A percentile compares a stretch with the other conserved stretches of the same genome.
Evolutionary conservation across 1,140 invertebrate species (phyloP).

Genomic region (Trinorchestia longiramus): DNA sequence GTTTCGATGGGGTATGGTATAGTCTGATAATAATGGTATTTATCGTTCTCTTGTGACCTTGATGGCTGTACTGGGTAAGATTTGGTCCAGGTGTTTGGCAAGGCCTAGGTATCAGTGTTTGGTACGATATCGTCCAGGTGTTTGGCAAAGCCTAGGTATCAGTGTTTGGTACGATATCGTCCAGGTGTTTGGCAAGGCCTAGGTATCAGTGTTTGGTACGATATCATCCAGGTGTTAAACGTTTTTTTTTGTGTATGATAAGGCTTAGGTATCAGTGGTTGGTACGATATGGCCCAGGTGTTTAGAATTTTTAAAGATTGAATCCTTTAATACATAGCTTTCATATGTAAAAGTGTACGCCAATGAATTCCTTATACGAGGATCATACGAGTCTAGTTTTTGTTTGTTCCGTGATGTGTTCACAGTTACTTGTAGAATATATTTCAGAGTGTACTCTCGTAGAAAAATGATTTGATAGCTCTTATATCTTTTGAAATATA

Average conservation of each 20-base stretch:
- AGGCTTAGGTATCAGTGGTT: not conserved
- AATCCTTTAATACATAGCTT: too few species aligned
- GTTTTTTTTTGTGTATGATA: not conserved
- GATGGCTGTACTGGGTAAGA: not conserved
- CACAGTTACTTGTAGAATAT: too few species aligned
- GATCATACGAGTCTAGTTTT: too few species aligned
- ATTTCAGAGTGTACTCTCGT: too few species aligned
- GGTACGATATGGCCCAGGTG: not conserved
- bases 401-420: too few species aligned
- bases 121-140: not conserved
- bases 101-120: not conserved
- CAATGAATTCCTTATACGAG: too few species aligned
- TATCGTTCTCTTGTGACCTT: not conserved
- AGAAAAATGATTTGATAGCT: too few species aligned
- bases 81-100: not conserved
- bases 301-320: not conserved
- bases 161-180: not conserved
- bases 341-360: too few species aligned
- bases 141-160: not conserved
- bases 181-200: not conserved
- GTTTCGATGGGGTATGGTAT: not conserved
- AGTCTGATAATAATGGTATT: not conserved
- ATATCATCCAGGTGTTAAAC: not conserved
- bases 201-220: not conserved
- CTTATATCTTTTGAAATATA: too few species aligned